Evolutionary conservation across 2,888 invertebrate genomes (phyloP), one percentile per base, ranked within the genome.

Genomic region (Eremobia ochroleuca): DNA sequence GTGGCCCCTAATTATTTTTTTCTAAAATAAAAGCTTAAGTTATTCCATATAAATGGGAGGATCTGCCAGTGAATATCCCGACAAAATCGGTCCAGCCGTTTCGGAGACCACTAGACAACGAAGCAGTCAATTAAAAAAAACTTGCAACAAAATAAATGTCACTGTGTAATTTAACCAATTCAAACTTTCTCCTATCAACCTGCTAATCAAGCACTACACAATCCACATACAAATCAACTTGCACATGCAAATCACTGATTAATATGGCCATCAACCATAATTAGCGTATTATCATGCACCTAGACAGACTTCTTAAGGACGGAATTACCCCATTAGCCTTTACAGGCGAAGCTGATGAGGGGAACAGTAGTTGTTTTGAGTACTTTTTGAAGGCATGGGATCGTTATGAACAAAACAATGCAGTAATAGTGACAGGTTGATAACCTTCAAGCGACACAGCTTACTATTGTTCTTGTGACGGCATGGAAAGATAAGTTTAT

Each of bases 241-340:
- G 52, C 61, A 58, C 49, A 85, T 82, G 83, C 81, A 87, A 87
- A 86, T 87, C 73, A 76, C 71, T 73, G 68, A 78, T 79, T 73
- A 69, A 84, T 81, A 81, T 73, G 79, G 68, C 58, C 37, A 66
- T 34, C 70, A 62, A 62, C 75, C 77, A 81, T 76, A 76, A 88
- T 90, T 82, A 85, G 62, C 81, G 69, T 67, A 80, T 86, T 88
- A 79, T 66, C 43, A 75, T 70, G 64, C 61, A 58, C 46, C 65
- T 71, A 79, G 73, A 31, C 61, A 82, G 69, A 64, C 49, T 76
- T 77, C 28, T 67, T 72, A 69, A n/a, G 67, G 69, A 61, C 75
- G 72, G 43, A 72, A 79, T 79, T 77, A 77, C n/a, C n/a, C 69
- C 81, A 88, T 88, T 83, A 85, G 71, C 64, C 73, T 55, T 81